A percentile compares a stretch with the other conserved stretches of the same genome.
phyloP scores from a whole-genome alignment of 2,888 invertebrate species.

The Itoplectis maculator region DNA sequence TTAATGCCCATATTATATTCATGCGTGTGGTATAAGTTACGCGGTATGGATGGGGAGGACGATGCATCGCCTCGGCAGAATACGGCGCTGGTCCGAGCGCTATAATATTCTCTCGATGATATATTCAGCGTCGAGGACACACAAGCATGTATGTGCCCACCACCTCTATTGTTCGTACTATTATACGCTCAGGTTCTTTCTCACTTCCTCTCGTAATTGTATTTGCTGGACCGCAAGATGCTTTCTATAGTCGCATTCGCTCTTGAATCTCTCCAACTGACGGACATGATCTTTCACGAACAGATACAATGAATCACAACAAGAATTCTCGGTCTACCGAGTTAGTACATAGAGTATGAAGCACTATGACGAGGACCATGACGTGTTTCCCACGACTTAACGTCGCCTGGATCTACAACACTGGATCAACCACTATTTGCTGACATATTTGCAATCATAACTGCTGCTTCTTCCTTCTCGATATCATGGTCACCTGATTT shows the following conservation, averaged over 20 bases:
- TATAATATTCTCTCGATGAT: constrained; percentile 76
- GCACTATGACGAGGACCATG: constrained; percentile 25
- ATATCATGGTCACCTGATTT: constrained; percentile 42
- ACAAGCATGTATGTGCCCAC: constrained; percentile 50
- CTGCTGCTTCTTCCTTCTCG: background rate
- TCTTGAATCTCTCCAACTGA: constrained; percentile 37
- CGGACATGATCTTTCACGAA: constrained; percentile 25
- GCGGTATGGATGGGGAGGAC: constrained; percentile 40
- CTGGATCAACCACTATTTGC: constrained; percentile 58
- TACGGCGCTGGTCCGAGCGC: constrained; percentile 68
- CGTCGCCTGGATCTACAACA: constrained; percentile 31
- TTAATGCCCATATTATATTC: constrained; percentile 83
- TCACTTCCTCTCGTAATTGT: constrained; percentile 51
- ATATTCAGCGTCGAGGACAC: constrained; percentile 78
- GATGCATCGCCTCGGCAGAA: constrained; percentile 62
- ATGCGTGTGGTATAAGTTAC: constrained; percentile 74
- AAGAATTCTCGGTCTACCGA: background rate
- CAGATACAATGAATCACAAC: constrained; percentile 29
- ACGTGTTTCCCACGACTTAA: constrained; percentile 56
- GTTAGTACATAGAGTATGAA: constrained; percentile 35
- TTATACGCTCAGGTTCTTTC: constrained; percentile 41
- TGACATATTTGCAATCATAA: constrained; percentile 5
- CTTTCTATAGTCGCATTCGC: constrained; percentile 43
- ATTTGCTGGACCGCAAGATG: constrained; percentile 47
- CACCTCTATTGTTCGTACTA: constrained; percentile 62